A percentile compares a stretch with the other conserved stretches of the same genome.
phyloP scores from a whole-genome alignment of 1,140 invertebrate species.

The Cydia amplana region DNA sequence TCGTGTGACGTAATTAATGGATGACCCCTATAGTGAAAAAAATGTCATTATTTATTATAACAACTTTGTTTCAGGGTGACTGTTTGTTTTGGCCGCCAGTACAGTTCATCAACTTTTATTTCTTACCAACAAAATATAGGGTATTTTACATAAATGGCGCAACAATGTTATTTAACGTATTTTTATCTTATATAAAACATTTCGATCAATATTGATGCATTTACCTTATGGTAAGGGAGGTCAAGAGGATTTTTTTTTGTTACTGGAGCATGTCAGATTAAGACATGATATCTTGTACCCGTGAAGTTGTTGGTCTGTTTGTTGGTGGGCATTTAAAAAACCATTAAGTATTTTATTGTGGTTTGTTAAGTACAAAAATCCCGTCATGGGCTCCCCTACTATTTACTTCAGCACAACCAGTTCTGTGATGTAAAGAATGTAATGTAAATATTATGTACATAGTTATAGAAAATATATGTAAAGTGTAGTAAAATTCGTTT shows the following conservation, averaged over 20 bases:
- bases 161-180: slow-evolving; percentile 89
- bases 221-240: too few relatives aligned
- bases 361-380: too few relatives aligned
- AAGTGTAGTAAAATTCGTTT: background rate
- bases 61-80: slow-evolving; percentile 81
- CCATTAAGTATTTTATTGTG: too few relatives aligned
- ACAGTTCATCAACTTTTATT: slow-evolving; percentile 90
- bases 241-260: too few relatives aligned
- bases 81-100: slow-evolving; percentile 91
- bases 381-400: too few relatives aligned
- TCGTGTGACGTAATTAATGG: too few relatives aligned
- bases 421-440: slow-evolving; percentile 27
- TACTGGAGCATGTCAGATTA: too few relatives aligned
- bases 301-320: too few relatives aligned
- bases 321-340: too few relatives aligned
- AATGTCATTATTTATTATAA: too few relatives aligned
- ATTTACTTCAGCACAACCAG: background rate
- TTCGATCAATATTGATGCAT: slow-evolving; percentile 62
- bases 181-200: slow-evolving; percentile 90
- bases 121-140: slow-evolving; percentile 86
- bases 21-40: too few relatives aligned
- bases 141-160: slow-evolving; percentile 89
- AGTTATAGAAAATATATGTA: background rate
- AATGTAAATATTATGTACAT: slow-evolving; percentile 26
- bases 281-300: too few relatives aligned